Evolutionary conservation across 2,888 invertebrate species (phyloP), one percentile per base, ranked within the genome.

Genomic region (Thecophora atra): DNA sequence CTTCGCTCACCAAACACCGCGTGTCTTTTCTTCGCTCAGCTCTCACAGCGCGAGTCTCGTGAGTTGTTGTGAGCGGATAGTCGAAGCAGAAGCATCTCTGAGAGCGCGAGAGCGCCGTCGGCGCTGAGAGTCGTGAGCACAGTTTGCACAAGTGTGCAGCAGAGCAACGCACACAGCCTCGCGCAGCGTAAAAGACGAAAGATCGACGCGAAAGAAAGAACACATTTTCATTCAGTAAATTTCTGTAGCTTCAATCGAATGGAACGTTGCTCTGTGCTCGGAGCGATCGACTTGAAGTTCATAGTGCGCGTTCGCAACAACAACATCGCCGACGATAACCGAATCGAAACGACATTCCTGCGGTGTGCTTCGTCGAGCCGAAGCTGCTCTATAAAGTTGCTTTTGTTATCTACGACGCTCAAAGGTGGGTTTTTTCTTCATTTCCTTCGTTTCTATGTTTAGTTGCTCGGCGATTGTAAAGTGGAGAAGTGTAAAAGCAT

Each of bases 191-290:
- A 62, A 60, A 60, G 13, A 71, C 56, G 79, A 81, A 83, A 80
- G 83, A 82, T 82, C 81, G 77, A 76, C 76, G 77, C 78, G 81
- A 83, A 82, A 80, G 82, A 82, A 82, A 82, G 79, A 78, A 78
- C 78, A 81, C 77, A 81, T 81, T 82, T 83, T 83, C 83, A 83
- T 83, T 83, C 83, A 83, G 79, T 81, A 82, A 83, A 78, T 79
- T 81, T 79, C 77, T 78, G 82, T 81, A 78, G 79, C 78, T 78
- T 79, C 79, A 77, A 76, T 77, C 78, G 80, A 79, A 80, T 81
- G 82, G 81, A 78, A 64, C 74, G 72, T 26, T 47, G 37, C 3
- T 37, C 42, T 51, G 26, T 56, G 64, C 47, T 65, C 44, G 51
- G 68, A 42, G 24, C 37, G 11, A 11, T 37, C 37, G 6, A 37